These are phyloP conservation scores for Drosophila hamatofila DNA, from an alignment of 2,888 invertebrate genomes.

Conservation along the genomic window DNA sequence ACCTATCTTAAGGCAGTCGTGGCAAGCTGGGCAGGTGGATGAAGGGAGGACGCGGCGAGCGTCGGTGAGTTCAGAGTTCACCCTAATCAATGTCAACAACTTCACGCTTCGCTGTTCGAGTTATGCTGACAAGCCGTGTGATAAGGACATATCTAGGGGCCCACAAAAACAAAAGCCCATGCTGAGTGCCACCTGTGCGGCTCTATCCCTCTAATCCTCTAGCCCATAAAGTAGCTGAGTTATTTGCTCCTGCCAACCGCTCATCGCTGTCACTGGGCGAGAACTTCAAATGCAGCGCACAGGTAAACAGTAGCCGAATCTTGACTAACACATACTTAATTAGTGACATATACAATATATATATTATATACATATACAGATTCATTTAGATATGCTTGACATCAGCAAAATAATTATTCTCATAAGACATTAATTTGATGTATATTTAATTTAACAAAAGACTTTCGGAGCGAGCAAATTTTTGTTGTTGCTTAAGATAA, in stretches of 20 bases:
- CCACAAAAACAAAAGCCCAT: constrained; percentile 13
- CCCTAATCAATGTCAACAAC: constrained; percentile 79
- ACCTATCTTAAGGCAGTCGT: constrained; percentile 19
- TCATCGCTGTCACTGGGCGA: constrained; percentile 4
- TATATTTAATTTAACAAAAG: background rate
- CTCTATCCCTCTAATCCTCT: constrained; percentile 41
- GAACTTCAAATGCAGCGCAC: background rate
- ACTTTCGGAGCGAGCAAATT: too few species aligned
- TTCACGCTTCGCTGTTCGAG: constrained; percentile 74
- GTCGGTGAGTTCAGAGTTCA: constrained; percentile 49
- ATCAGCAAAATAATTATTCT: background rate
- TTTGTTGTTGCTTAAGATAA: too few species aligned
- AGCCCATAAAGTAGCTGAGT: constrained; percentile 66
- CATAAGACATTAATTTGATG: background rate
- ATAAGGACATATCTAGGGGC: constrained; percentile 50
- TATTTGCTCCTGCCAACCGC: constrained; percentile 43
- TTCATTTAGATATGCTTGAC: background rate
- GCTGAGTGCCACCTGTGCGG: constrained; percentile 47
- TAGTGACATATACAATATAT: background rate
- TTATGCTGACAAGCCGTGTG: constrained; percentile 60
- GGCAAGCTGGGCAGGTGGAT: constrained; percentile 36
- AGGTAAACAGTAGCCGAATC: constrained; percentile 1
- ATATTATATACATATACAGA: too few species aligned
- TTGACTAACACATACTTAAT: constrained; percentile 5
- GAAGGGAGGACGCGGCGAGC: background rate